Conservation (phyloP, 2,888 invertebrate genomes). For the Aproaerema taeniolella region DNA sequence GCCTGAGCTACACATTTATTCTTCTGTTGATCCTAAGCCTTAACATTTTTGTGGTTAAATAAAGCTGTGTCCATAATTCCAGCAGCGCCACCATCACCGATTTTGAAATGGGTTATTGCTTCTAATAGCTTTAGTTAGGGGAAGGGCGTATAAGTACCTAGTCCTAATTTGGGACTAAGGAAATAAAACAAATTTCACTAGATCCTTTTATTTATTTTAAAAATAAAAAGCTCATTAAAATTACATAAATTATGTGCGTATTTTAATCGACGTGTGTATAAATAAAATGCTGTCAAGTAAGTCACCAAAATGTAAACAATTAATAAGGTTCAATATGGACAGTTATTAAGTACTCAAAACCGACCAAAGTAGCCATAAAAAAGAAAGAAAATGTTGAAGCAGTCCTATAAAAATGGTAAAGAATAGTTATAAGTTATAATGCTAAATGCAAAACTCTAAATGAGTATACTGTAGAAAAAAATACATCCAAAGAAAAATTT, state of each 20-base stretch:
- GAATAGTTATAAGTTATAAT: conserved; percentile 69
- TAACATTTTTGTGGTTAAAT: too few species aligned
- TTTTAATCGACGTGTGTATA: conserved; percentile 49
- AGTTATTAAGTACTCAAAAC: conserved; percentile 60
- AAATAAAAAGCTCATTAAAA: conserved; percentile 69
- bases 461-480: conserved; percentile 71
- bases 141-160: too few species aligned
- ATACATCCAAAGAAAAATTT: conserved; percentile 67
- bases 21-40: too few species aligned
- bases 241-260: conserved; percentile 73
- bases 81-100: too few species aligned
- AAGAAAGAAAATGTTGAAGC: conserved; percentile 35
- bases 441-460: conserved; percentile 74
- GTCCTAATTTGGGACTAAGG: too few species aligned
- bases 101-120: too few species aligned
- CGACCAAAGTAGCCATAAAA: conserved; percentile 34
- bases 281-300: conserved; percentile 41
- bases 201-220: conserved; percentile 70
- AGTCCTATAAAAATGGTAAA: conserved; percentile 61
- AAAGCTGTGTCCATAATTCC: too few species aligned
- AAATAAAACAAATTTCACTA: conserved; percentile 42
- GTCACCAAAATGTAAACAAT: conserved; percentile 43
- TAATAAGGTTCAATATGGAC: too few species aligned
- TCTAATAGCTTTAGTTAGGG: too few species aligned
- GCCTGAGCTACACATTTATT: too few species aligned